phyloP scores from a whole-genome alignment of 2,797 vertebrate species.

The Pterois miles region DNA sequence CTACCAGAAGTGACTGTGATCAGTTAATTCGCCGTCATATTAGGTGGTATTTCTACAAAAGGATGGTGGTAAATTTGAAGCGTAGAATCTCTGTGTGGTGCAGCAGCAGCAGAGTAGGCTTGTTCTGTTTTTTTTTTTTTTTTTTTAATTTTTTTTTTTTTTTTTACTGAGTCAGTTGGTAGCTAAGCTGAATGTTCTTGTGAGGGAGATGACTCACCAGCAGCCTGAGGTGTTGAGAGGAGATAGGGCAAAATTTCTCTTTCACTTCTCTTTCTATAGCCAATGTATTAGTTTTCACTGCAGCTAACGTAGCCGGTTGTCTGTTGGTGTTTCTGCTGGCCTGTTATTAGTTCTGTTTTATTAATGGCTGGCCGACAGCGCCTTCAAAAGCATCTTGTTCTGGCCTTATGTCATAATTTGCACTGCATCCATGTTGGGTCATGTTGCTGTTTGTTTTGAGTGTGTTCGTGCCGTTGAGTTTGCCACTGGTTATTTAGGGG shows the following conservation, averaged over 20 bases:
- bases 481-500: slow-evolving; percentile 76
- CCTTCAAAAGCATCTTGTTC: slow-evolving; percentile 54
- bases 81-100: slow-evolving; percentile 48
- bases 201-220: slow-evolving; percentile 81
- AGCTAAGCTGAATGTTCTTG: slow-evolving; percentile 83
- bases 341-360: slow-evolving; percentile 49
- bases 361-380: slow-evolving; percentile 58
- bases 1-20: slow-evolving; percentile 38
- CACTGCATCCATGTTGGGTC: slow-evolving; percentile 69
- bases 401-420: slow-evolving; percentile 70
- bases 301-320: slow-evolving; percentile 54
- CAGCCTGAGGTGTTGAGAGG: slow-evolving; percentile 79
- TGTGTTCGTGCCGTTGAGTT: slow-evolving; percentile 71
- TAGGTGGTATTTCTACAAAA: slow-evolving; percentile 39
- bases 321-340: slow-evolving; percentile 35
- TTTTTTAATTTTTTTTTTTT: slow-evolving; percentile 40
- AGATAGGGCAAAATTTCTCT: slow-evolving; percentile 78
- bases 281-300: slow-evolving; percentile 72
- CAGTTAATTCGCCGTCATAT: slow-evolving; percentile 36
- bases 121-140: slow-evolving; percentile 45
- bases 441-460: slow-evolving; percentile 74
- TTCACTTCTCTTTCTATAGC: slow-evolving; percentile 79
- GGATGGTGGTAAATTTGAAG: slow-evolving; percentile 45
- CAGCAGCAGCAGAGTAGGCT: slow-evolving; percentile 61
- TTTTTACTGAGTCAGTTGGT: slow-evolving; percentile 74